Percentiles rank a stretch among this genome's conserved stretches.
phyloP scores from a whole-genome alignment of 2,888 invertebrate species.

The Drosophila acutilabella region DNA sequence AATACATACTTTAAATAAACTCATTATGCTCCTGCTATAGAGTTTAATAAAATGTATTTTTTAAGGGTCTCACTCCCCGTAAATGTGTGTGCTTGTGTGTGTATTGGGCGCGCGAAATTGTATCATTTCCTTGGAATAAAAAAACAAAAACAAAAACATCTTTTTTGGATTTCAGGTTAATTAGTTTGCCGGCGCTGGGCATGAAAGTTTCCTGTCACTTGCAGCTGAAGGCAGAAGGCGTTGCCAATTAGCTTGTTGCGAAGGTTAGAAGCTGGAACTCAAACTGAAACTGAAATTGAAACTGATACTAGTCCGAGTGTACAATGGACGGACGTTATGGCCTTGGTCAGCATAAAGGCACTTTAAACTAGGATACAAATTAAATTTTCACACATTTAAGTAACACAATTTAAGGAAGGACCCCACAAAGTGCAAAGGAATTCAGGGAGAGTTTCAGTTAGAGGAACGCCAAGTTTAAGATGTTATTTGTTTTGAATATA shows the following conservation, averaged over 20 bases:
- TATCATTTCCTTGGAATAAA: conserved; percentile 76
- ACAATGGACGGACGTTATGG: conserved; percentile 20
- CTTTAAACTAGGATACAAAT: conserved; percentile 43
- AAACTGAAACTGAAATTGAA: conserved; percentile 6
- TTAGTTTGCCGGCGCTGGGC: conserved; percentile 70
- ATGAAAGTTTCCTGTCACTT: conserved; percentile 76
- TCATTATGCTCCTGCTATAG: background rate
- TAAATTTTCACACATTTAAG: conserved; percentile 19
- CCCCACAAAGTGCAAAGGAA: background rate
- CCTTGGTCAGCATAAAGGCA: conserved; percentile 41
- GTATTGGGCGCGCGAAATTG: conserved; percentile 65
- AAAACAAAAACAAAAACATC: conserved; percentile 33
- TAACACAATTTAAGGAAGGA: background rate
- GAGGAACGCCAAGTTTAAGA: too few species aligned
- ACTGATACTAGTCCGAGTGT: conserved; percentile 13
- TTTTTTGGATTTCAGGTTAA: conserved; percentile 69
- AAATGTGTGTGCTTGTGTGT: conserved; percentile 21
- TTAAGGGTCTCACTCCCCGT: conserved; percentile 39
- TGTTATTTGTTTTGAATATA: too few species aligned
- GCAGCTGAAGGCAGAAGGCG: conserved; percentile 70
- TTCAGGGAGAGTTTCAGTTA: background rate
- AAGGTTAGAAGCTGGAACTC: conserved; percentile 33
- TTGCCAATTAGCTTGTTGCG: conserved; percentile 68
- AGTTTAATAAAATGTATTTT: conserved; percentile 53
- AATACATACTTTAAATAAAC: background rate